Base-by-base conservation (phyloP, 2,113 vertebrate species). In the Ceyx margarethae region DNA sequence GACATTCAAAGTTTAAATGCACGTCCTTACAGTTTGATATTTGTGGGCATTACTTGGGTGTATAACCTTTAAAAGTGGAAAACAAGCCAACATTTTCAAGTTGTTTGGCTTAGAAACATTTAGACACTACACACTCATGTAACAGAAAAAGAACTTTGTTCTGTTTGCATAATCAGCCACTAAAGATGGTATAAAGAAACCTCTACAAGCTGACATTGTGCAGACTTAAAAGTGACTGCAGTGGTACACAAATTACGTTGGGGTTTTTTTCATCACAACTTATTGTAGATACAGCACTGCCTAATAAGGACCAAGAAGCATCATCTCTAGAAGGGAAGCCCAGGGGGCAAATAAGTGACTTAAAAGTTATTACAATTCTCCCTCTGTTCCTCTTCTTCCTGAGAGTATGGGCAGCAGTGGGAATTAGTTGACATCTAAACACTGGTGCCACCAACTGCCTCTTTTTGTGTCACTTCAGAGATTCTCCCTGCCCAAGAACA, bases 51-150 rank as follows among this genome's bases (percentile, higher is more conserved):
- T 96, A 87, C 64, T 87, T 40, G 71, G 42, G 9, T 80, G 15
- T 79, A 45, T 89, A 91, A 91, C 84, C 58, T 93, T 91, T 95
- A 87, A 82, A 89, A 80, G 43, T 69, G 87, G 81, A 82, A 85
- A 85, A 87, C 37, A 87, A 77, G 60, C 74, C 94, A 96, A 85
- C 21, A 64, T 69, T 87, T 93, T 80, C 81, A 82, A 77, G 61
- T 92, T 92, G 67, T 82, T 93, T 94, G 91, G 81, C 80, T 82
- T 13, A 1, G 85, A 95, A 95, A 93, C 25, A 80, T 89, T 91
- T 66, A 87, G 72, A 91, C 46, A 89, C 89, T 92, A 87, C 54
- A 80, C n/a, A 75, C n/a, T 77, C 28, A 14, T 80, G 62, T 69
- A 90, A 79, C 29, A 92, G 80, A 81, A 66, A 80, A 62, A 71